Conservation (phyloP, 2,797 vertebrate genomes). For the Hafferia zeledoni region DNA sequence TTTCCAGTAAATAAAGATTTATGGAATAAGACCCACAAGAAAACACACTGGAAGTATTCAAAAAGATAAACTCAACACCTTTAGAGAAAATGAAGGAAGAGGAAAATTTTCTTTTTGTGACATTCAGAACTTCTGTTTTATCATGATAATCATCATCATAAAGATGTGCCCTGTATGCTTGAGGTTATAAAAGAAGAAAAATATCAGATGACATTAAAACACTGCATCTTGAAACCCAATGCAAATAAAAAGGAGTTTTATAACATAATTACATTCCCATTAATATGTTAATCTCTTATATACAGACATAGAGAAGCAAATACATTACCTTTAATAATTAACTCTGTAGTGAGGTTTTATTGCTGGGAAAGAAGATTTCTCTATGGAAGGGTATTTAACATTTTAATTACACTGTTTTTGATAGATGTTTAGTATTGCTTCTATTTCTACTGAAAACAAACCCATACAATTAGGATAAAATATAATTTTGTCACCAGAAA, state of each 20-base stretch:
- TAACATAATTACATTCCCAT: constrained; percentile 67
- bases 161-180: background rate
- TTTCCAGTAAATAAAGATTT: background rate
- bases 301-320: constrained; percentile 37
- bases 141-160: background rate
- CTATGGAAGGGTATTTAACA: constrained; percentile 48
- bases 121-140: background rate
- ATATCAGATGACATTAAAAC: constrained; percentile 6
- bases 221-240: constrained; percentile 1
- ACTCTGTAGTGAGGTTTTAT: constrained; percentile 55
- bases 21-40: background rate
- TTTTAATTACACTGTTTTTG: constrained; percentile 76
- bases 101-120: background rate
- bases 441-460: constrained; percentile 48
- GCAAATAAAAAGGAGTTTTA: constrained; percentile 48
- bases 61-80: background rate
- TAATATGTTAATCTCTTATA: constrained; percentile 71
- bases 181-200: background rate
- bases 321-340: constrained; percentile 75
- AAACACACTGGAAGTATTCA: background rate
- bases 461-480: background rate
- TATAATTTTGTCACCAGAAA: background rate
- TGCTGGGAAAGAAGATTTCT: constrained; percentile 44
- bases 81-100: background rate
- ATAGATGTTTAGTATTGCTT: constrained; percentile 60